These are phyloP conservation scores for Stomorhina lunata DNA, from an alignment of 2,888 invertebrate species.

Conservation along the genomic window DNA sequence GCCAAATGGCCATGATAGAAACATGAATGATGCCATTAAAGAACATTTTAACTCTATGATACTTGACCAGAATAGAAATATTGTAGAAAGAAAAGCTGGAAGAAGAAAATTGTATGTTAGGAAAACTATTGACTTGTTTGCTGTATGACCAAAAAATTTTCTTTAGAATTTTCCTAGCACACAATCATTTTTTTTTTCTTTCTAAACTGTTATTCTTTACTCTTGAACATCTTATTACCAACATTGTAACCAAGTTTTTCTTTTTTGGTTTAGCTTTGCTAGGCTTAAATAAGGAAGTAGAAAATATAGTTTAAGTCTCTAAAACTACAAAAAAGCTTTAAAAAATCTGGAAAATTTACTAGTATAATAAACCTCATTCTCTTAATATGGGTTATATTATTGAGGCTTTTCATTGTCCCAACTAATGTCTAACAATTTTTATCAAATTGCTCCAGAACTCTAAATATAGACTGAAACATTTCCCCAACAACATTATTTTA, in stretches of 20 bases:
- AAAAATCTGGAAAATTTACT: slow-evolving; percentile 54
- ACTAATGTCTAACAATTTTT: background rate
- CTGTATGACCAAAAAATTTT: too few species aligned
- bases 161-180: too few species aligned
- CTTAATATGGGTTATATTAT: slow-evolving; percentile 56
- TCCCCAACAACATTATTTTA: slow-evolving; percentile 41
- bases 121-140: too few species aligned
- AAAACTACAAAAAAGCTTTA: background rate
- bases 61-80: too few species aligned
- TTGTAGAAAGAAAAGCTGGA: too few species aligned
- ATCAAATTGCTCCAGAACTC: slow-evolving; percentile 61
- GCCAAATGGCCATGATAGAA: slow-evolving; percentile 43
- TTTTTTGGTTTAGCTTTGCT: slow-evolving; percentile 45
- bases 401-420: background rate
- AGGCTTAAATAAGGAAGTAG: slow-evolving; percentile 61
- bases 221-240: background rate
- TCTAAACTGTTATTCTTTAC: slow-evolving; percentile 48
- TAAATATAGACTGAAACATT: background rate
- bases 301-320: slow-evolving; percentile 53
- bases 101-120: too few species aligned
- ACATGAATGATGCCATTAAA: slow-evolving; percentile 56
- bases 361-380: slow-evolving; percentile 54
- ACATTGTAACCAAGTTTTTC: slow-evolving; percentile 41
- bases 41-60: background rate
- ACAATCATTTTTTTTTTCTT: slow-evolving; percentile 38